phyloP scores from a whole-genome alignment of 2,113 vertebrate species.

The Tupaia tana region DNA sequence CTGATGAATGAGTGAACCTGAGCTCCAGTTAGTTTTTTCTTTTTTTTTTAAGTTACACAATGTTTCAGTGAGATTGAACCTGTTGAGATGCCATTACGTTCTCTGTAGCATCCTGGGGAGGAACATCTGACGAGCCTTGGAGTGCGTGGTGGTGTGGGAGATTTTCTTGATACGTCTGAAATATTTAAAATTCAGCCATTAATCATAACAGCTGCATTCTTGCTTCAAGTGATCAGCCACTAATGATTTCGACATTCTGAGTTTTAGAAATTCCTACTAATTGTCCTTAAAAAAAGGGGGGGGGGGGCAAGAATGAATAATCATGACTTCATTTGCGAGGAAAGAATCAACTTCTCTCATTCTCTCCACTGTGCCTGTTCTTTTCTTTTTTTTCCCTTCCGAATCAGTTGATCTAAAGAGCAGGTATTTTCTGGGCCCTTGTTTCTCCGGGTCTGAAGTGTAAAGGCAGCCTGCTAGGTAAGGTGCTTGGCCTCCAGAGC shows the following conservation, averaged over 20 bases:
- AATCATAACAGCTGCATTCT: constrained; percentile 79
- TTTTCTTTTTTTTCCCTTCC: background rate
- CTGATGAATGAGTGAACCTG: constrained; percentile 44
- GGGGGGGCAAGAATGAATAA: constrained; percentile 51
- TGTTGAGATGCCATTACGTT: constrained; percentile 52
- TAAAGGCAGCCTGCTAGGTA: background rate
- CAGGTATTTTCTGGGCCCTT: background rate
- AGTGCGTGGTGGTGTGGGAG: background rate
- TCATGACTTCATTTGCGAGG: constrained; percentile 61
- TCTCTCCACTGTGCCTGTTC: background rate
- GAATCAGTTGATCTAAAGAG: background rate
- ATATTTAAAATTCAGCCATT: constrained; percentile 84
- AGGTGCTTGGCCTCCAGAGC: background rate
- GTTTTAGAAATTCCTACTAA: constrained; percentile 66
- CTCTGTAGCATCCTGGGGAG: constrained; percentile 63
- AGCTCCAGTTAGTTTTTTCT: background rate
- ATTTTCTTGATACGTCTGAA: constrained; percentile 75
- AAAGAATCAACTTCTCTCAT: background rate
- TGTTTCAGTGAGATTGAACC: constrained; percentile 70
- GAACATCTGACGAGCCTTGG: constrained; percentile 44
- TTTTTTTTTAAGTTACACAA: background rate
- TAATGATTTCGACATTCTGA: constrained; percentile 76
- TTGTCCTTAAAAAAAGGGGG: constrained; percentile 60
- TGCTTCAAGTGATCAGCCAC: constrained; percentile 80
- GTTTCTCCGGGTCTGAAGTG: background rate